Percentiles rank a stretch among this genome's conserved stretches.
These are phyloP conservation scores for Alligator sinensis DNA, from an alignment of 2,113 vertebrate species.

Conservation along the genomic window DNA sequence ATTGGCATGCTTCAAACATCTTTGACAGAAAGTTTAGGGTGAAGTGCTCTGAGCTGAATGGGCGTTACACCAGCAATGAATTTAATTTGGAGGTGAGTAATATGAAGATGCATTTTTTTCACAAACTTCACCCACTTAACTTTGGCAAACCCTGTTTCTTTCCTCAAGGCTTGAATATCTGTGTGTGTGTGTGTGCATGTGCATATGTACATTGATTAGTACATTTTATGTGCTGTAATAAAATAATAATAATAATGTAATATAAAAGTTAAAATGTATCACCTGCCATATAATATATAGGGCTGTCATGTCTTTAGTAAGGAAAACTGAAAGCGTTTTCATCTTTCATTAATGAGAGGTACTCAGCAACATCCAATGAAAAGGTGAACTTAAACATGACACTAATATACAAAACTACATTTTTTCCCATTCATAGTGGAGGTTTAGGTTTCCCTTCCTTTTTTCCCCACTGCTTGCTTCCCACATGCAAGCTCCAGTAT, in stretches of 20 bases:
- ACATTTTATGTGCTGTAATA: not conserved
- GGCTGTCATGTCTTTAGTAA: not conserved
- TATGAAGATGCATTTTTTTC: not conserved
- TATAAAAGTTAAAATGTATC: not conserved
- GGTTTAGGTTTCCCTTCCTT: not conserved
- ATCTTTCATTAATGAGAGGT: not conserved
- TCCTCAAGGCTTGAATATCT: not conserved
- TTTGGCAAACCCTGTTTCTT: not conserved
- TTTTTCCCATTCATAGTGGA: not conserved
- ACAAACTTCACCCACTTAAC: not conserved
- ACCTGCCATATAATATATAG: not conserved
- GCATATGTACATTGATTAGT: not conserved
- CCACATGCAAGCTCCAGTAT: not conserved
- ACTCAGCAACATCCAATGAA: not conserved
- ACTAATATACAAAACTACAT: not conserved
- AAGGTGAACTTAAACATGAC: not conserved
- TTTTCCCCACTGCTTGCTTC: not conserved
- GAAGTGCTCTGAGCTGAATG: constrained; percentile 95
- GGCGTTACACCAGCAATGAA: constrained; percentile 95
- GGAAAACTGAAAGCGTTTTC: not conserved
- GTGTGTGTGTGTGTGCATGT: not conserved
- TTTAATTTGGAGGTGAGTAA: constrained; percentile 91
- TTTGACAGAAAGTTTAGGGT: constrained; percentile 88
- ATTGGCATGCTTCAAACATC: constrained; percentile 79
- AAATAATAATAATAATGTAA: not conserved